Percentiles rank a stretch among this genome's conserved stretches.
These are phyloP conservation scores for Rhyacichthys aspro DNA, from an alignment of 2,797 vertebrate genomes.

Conservation along the genomic window DNA sequence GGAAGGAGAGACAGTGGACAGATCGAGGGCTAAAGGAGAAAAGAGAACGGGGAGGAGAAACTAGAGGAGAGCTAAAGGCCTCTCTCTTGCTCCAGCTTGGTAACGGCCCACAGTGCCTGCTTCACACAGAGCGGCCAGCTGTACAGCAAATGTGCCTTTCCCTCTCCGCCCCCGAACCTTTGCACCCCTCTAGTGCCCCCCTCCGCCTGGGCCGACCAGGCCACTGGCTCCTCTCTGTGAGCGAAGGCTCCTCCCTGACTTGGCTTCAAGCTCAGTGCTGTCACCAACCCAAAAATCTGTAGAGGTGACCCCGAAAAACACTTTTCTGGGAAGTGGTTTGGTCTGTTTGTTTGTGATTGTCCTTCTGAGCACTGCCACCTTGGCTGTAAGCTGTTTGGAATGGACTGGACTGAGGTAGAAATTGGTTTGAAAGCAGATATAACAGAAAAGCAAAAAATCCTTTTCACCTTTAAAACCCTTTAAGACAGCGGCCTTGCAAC, in stretches of 20 bases:
- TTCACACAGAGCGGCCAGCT: conserved; percentile 99
- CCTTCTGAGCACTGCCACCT: conserved; percentile 72
- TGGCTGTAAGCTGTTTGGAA: conserved; percentile 60
- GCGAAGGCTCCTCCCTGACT: conserved; percentile 92
- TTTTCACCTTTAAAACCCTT: conserved; percentile 73
- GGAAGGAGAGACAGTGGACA: conserved; percentile 67
- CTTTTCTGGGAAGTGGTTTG: conserved; percentile 69
- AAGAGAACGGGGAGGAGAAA: conserved; percentile 83
- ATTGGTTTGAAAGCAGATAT: conserved; percentile 53
- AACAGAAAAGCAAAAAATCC: conserved; percentile 40
- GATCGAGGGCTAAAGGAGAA: conserved; percentile 71
- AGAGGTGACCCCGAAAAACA: conserved; percentile 91
- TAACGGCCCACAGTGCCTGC: conserved; percentile 95
- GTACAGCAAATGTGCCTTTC: conserved; percentile 98
- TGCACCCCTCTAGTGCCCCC: conserved; percentile 78
- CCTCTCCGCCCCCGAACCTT: conserved; percentile 80
- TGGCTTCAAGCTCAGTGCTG: conserved; percentile 92
- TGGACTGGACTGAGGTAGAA: conserved; percentile 44
- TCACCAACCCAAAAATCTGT: conserved; percentile 89
- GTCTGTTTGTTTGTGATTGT: conserved; percentile 75
- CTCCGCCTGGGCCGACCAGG: conserved; percentile 90
- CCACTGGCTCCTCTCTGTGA: conserved; percentile 91
- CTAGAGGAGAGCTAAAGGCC: conserved; percentile 94
- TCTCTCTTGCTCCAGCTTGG: conserved; percentile 93
- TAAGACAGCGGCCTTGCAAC: conserved; percentile 61